Conservation (phyloP, 2,113 vertebrate genomes). For the Centrocercus urophasianus region DNA sequence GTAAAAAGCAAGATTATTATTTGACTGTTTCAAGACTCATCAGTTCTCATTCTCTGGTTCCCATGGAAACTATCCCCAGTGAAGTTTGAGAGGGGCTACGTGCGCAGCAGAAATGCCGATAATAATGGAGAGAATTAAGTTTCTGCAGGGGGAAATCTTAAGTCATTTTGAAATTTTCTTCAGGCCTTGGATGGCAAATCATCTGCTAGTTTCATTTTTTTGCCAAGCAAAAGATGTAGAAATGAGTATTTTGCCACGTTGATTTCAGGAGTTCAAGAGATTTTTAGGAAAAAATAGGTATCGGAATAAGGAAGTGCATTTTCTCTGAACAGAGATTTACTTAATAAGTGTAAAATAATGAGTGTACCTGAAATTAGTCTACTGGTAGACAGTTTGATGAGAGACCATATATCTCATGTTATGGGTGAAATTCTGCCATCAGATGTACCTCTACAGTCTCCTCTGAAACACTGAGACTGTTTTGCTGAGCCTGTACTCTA, state of each 20-base stretch:
- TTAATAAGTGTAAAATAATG: background rate
- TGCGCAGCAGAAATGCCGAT: slow-evolving; percentile 47
- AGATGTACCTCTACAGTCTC: background rate
- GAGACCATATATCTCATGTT: background rate
- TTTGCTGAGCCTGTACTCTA: background rate
- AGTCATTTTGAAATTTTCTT: slow-evolving; percentile 48
- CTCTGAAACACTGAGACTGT: background rate
- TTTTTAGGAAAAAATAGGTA: background rate
- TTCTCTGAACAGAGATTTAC: background rate
- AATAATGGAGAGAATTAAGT: slow-evolving; percentile 56
- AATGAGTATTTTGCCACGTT: background rate
- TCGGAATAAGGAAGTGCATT: background rate
- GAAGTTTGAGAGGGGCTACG: slow-evolving; percentile 64
- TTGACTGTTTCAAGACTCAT: slow-evolving; percentile 73
- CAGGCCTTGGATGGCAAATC: slow-evolving; percentile 21
- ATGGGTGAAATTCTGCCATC: background rate
- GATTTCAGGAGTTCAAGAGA: background rate
- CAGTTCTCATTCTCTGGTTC: slow-evolving; percentile 71
- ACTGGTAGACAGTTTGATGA: background rate
- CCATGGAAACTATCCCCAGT: slow-evolving; percentile 74
- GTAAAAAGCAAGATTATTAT: slow-evolving; percentile 65
- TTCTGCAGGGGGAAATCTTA: slow-evolving; percentile 41
- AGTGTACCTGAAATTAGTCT: background rate
- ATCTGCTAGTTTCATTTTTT: background rate
- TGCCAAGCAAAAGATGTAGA: background rate